Base-by-base conservation (phyloP, 2,888 invertebrate species). In the Ernsta delagoae region DNA sequence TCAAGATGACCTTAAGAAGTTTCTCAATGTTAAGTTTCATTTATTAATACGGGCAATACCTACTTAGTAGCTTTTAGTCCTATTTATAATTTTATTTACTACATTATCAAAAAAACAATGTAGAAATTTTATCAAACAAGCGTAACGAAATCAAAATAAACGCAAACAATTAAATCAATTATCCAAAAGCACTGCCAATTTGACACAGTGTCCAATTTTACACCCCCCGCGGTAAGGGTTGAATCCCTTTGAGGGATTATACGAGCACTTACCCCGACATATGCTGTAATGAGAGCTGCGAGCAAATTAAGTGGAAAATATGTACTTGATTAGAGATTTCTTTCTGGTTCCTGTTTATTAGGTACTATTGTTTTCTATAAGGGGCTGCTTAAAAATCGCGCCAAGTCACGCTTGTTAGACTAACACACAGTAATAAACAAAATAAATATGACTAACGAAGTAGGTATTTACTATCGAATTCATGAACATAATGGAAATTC, bases 241-340 rank as follows among this genome's bases (percentile, higher is more conserved):
- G 48, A 57, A 67, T 59, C 63, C 73, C 72, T 72, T 71, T 72
- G 67, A 67, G 57, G 68, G 56, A 65, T 70, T 66, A 66, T 48
- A 53, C 57, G 62, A 60, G 11, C 56, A 48, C 39, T 70, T 70
- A 59, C 63, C 34, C 56, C 64, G 71, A 45, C 73, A 73, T 70
- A 70, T 70, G 73, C 43, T 60, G 67, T 62, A 61, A 70, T 67
- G 59, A 70, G 73, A 75, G 71, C 70, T 64, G 67, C 78, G 78
- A 70, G 74, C 72, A 79, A 80, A 80, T 81, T 79, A 79, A 59
- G 73, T 74, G 77, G 78, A 77, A 79, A 83, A 82, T n/a, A n/a
- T n/a, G n/a, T 80, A 73, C 72, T 68, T 75, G 74, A 77, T 77
- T 74, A 64, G 56, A 61, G 34, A 3, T 31, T 24, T 24, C 36